Evolutionary conservation across 2,113 vertebrate species (phyloP), one percentile per base, ranked within the genome.

Genomic region (Platycercus adscitus): DNA sequence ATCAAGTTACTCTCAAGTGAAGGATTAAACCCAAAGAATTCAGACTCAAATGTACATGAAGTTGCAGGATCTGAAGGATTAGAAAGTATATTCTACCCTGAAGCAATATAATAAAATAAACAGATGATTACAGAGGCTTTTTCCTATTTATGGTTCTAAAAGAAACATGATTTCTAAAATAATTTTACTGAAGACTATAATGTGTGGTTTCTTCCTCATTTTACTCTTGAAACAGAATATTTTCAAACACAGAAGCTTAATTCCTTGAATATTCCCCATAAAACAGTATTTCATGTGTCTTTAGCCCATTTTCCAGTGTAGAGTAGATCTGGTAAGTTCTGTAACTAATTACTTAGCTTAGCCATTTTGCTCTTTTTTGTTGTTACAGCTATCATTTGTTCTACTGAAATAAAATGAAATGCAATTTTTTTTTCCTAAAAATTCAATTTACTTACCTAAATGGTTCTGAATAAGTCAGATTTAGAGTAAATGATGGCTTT

Each of bases 51-150:
- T 35, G 19, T 75, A 56, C 24, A 52, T 10, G 15, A 82, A 56
- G 24, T 86, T 75, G 35, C 26, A 41, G 24, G 50, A 35, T 35
- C 61, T 1, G 0, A 85, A 79, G 35, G 85, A 56, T 2, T 76
- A 13, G 37, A 88, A 82, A n/a, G 8, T n/a, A 17, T 50, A 29
- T 61, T 85, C 29, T 75, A 23, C 29, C 41, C 65, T 58, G 43
- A 75, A 79, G 43, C 4, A 86, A 41, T 13, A 11, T 11, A 49
- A 37, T 33, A 47, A 75, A 81, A 80, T 25, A 61, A 66, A 71
- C 2, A 4, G 6, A 44, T 37, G 5, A 64, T 68, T 75, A 28
- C 0, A 0, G 66, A 53, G 19, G 7, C 3, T 86, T 89, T 88
- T 88, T 37, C 39, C 31, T 69, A 58, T 72, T 76, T 71, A n/a